Conservation (phyloP, 2,113 vertebrate genomes). For the Chloroceryle aenea region DNA sequence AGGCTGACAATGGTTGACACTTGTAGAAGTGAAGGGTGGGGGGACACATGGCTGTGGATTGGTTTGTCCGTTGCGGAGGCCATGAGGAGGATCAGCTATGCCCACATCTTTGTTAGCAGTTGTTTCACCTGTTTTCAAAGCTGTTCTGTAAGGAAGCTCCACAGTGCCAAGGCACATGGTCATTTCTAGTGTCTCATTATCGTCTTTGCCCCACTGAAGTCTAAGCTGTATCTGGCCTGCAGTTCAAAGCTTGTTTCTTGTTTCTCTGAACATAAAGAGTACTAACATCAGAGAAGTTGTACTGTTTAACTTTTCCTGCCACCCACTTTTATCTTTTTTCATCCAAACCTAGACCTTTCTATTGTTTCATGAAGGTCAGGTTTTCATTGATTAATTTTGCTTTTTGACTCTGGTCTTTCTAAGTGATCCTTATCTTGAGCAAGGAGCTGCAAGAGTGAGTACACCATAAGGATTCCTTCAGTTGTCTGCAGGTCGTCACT, state of each 20-base stretch:
- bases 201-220: not conserved
- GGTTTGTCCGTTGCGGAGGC: not conserved
- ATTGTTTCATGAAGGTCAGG: not conserved
- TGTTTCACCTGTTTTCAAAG: not conserved
- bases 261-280: not conserved
- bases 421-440: not conserved
- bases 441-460: not conserved
- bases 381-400: not conserved
- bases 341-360: not conserved
- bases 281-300: not conserved
- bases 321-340: not conserved
- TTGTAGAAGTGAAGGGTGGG: not conserved
- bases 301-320: not conserved
- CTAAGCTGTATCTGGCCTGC: not conserved
- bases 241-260: not conserved
- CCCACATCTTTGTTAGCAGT: not conserved
- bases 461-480: not conserved
- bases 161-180: not conserved
- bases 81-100: not conserved
- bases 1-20: not conserved
- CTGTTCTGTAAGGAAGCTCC: not conserved
- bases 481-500: not conserved
- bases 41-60: accelerated
- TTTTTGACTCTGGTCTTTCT: not conserved
- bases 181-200: not conserved